Percentiles rank a stretch among this genome's conserved stretches.
Evolutionary conservation across 2,888 invertebrate genomes (phyloP).

Genomic region (Lagria hirta): DNA sequence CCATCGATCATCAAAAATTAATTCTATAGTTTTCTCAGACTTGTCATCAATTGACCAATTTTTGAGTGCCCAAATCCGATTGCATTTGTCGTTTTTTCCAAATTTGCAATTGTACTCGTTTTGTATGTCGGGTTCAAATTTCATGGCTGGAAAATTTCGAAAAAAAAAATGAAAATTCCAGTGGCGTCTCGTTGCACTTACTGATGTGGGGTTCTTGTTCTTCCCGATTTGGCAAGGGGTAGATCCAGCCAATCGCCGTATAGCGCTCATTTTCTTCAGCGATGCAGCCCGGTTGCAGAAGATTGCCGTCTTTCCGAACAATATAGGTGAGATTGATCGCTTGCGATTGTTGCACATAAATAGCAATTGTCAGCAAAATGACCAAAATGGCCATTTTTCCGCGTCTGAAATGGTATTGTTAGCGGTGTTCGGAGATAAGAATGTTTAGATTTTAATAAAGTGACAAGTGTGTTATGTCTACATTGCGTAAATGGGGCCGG

Average conservation of each 20-base stretch:
- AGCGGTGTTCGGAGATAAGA: constrained; percentile 18
- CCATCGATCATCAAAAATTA: constrained; percentile 46
- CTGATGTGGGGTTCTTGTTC: constrained; percentile 40
- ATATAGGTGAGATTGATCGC: constrained; percentile 45
- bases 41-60: constrained; percentile 45
- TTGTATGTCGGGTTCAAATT: constrained; percentile 42
- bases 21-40: constrained; percentile 39
- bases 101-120: constrained; percentile 47
- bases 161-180: no score
- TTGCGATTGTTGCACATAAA: constrained; percentile 23
- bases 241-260: constrained; percentile 47
- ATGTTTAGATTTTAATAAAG: constrained; percentile 22
- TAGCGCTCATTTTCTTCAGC: constrained; percentile 46
- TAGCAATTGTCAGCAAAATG: constrained; percentile 28
- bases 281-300: constrained; percentile 43
- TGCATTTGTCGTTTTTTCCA: constrained; percentile 40
- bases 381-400: constrained; percentile 34
- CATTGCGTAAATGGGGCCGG: constrained; percentile 5
- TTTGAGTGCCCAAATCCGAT: constrained; percentile 40
- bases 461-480: constrained; percentile 16
- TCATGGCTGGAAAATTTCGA: constrained; percentile 39
- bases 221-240: constrained; percentile 40
- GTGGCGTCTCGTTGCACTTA: constrained; percentile 38
- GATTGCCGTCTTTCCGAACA: constrained; percentile 35
- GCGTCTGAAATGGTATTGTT: constrained; percentile 23